Conservation (phyloP, 1,140 invertebrate genomes). For the Colletes gigas region DNA sequence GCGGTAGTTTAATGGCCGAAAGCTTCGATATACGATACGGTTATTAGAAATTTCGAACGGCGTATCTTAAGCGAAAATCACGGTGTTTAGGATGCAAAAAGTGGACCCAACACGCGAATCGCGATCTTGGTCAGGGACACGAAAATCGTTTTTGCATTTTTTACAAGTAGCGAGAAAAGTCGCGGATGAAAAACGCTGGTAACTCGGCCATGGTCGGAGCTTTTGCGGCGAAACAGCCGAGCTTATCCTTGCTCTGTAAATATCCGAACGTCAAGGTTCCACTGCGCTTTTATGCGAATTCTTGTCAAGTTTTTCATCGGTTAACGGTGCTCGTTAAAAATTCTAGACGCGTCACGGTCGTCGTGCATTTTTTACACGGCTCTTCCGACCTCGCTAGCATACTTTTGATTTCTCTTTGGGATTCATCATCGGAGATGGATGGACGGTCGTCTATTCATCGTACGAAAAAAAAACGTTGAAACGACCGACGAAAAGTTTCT, state of each 20-base stretch:
- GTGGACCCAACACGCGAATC: background rate
- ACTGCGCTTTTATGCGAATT: background rate
- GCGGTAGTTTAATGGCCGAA: too few species aligned
- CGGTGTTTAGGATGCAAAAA: background rate
- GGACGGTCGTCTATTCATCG: too few species aligned
- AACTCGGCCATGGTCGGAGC: conserved; percentile 15
- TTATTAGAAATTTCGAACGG: too few species aligned
- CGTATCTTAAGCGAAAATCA: background rate
- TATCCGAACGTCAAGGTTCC: background rate
- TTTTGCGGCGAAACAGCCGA: background rate
- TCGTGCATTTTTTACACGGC: background rate
- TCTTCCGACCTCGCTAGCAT: background rate
- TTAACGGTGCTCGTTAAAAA: background rate
- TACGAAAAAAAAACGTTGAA: too few species aligned
- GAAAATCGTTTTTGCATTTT: conserved; percentile 14
- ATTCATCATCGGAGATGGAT: too few species aligned
- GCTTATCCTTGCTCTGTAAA: background rate
- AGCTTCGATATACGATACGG: too few species aligned
- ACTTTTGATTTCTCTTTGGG: too few species aligned
- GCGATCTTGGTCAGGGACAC: conserved; percentile 17
- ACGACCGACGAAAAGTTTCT: too few species aligned
- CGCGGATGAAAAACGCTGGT: background rate
- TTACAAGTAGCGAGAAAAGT: background rate
- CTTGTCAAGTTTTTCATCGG: background rate
- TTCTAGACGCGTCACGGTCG: background rate